Evolutionary conservation across 2,888 invertebrate species (phyloP).

Genomic region (Drosophila paucipuncta): DNA sequence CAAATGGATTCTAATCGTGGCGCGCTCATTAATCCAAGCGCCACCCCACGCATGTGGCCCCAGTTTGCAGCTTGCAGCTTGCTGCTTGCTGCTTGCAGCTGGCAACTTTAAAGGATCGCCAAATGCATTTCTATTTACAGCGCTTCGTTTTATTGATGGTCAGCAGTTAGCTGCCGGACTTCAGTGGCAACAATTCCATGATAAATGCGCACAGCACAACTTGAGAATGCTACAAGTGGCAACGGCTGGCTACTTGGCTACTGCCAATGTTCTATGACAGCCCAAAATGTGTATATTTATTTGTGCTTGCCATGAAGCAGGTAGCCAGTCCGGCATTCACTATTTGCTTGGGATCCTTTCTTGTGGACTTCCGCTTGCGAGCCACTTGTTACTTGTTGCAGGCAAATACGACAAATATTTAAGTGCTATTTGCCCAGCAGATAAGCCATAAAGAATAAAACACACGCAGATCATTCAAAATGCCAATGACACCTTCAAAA

Average conservation of each 20-base stretch:
- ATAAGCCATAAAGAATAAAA: constrained; percentile 58
- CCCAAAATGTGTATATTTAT: constrained; percentile 25
- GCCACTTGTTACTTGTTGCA: constrained; percentile 68
- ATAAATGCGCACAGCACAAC: constrained; percentile 55
- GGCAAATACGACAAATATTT: constrained; percentile 58
- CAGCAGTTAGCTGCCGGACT: constrained; percentile 35
- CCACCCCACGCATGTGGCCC: constrained; percentile 70
- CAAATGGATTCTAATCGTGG: constrained; percentile 79
- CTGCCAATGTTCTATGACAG: constrained; percentile 56
- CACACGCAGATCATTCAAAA: constrained; percentile 54
- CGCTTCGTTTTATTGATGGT: constrained; percentile 67
- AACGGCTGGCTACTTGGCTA: constrained; percentile 18
- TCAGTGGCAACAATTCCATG: constrained; percentile 50
- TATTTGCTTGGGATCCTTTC: constrained; percentile 43
- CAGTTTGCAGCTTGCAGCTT: not conserved
- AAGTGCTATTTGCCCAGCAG: constrained; percentile 70
- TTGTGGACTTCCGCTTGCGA: constrained; percentile 68
- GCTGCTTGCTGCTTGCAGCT: not conserved
- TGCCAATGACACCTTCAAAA: constrained; percentile 59
- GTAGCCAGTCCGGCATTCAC: constrained; percentile 16
- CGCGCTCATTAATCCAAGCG: constrained; percentile 75
- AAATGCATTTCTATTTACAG: constrained; percentile 63
- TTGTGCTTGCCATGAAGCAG: constrained; percentile 11
- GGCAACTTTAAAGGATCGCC: constrained; percentile 24
- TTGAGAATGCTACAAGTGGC: constrained; percentile 15